A percentile compares a stretch with the other conserved stretches of the same genome.
These are phyloP conservation scores for Falco berigora DNA, from an alignment of 2,797 vertebrate species.

Conservation along the genomic window DNA sequence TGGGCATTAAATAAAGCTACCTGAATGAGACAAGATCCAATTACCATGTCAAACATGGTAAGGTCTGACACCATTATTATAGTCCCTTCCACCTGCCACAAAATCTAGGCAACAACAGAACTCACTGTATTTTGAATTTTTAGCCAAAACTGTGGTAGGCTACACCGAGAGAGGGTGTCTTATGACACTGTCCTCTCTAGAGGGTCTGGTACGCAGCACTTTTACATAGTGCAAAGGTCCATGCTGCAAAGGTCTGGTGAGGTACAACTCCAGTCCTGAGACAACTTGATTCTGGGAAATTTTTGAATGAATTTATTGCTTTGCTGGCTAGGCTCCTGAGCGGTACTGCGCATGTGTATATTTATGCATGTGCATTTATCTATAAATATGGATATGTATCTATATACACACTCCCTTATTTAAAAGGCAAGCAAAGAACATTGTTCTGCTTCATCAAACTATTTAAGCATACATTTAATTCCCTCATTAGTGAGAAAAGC, in stretches of 20 bases:
- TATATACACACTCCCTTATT: background rate
- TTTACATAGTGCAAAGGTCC: background rate
- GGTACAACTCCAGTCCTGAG: background rate
- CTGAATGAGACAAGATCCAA: background rate
- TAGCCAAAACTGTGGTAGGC: background rate
- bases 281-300: background rate
- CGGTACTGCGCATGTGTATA: no score
- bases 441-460: background rate
- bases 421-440: background rate
- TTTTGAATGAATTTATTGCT: background rate
- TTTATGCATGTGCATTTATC: background rate
- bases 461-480: background rate
- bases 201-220: background rate
- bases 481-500: background rate
- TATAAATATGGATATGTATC: background rate
- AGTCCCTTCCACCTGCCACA: background rate
- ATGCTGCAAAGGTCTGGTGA: background rate
- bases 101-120: background rate
- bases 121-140: background rate
- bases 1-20: background rate
- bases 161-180: background rate
- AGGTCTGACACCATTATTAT: background rate
- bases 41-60: background rate
- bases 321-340: background rate
- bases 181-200: background rate